phyloP scores from a whole-genome alignment of 2,113 vertebrate species.

The Todiramphus saurophagus region DNA sequence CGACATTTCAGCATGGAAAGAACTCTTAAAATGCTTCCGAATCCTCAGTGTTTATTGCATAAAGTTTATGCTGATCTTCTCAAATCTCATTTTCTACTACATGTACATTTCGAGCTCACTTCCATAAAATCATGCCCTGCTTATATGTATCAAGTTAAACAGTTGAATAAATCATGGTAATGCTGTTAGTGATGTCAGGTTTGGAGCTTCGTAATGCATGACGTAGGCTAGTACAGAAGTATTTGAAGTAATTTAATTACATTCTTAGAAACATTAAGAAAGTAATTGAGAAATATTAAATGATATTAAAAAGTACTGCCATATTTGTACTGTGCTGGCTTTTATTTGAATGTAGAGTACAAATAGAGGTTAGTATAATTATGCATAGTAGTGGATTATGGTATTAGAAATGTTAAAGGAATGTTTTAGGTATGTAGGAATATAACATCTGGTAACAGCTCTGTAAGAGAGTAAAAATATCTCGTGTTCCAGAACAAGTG shows the following conservation, averaged over 20 bases:
- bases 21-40: neutral
- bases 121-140: neutral
- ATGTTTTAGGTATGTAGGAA: neutral
- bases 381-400: neutral
- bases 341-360: neutral
- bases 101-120: neutral
- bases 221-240: neutral
- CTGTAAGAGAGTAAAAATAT: neutral
- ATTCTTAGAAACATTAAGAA: neutral
- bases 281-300: neutral
- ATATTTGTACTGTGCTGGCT: neutral
- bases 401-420: neutral
- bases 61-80: neutral
- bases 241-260: neutral
- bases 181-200: neutral
- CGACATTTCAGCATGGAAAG: neutral
- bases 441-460: neutral
- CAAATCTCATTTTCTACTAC: neutral
- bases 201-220: neutral
- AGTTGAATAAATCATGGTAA: neutral
- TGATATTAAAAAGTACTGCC: neutral
- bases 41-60: neutral
- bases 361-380: neutral
- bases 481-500: neutral
- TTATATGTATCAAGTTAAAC: neutral